Evolutionary conservation across 2,797 vertebrate species (phyloP).

Genomic region (Arctocebus calabarensis): DNA sequence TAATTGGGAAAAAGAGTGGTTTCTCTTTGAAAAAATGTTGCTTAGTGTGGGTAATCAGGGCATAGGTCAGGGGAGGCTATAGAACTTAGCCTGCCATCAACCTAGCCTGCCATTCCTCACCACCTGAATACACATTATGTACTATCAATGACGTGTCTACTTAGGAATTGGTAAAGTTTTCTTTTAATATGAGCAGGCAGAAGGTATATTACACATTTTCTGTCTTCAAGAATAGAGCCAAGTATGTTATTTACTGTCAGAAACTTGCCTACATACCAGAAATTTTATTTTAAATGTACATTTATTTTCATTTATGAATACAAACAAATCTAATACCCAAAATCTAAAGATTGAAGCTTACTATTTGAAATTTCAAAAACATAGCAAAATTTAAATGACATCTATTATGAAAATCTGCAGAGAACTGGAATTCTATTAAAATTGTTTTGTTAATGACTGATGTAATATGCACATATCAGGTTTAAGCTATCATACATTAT

Average conservation of each 20-base stretch:
- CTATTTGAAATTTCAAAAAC: background rate
- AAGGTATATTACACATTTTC: background rate
- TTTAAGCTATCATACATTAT: background rate
- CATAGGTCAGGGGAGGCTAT: background rate
- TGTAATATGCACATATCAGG: background rate
- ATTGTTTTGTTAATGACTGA: background rate
- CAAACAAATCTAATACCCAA: background rate
- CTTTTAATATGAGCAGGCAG: background rate
- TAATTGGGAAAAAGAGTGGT: background rate
- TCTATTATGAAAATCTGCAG: background rate
- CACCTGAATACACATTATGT: background rate
- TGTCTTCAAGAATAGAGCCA: background rate
- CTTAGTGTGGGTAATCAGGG: background rate
- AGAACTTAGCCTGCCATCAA: background rate
- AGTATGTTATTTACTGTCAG: background rate
- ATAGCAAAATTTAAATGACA: background rate
- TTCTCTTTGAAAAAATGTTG: conserved; percentile 17
- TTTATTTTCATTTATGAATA: background rate
- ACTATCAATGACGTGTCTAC: background rate
- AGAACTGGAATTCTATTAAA: background rate
- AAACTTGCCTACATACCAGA: background rate
- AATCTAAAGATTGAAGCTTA: background rate
- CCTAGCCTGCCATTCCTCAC: background rate
- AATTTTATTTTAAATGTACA: background rate
- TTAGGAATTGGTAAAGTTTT: background rate